Conservation (phyloP, 2,797 vertebrate species). For the Anabacerthia variegaticeps region DNA sequence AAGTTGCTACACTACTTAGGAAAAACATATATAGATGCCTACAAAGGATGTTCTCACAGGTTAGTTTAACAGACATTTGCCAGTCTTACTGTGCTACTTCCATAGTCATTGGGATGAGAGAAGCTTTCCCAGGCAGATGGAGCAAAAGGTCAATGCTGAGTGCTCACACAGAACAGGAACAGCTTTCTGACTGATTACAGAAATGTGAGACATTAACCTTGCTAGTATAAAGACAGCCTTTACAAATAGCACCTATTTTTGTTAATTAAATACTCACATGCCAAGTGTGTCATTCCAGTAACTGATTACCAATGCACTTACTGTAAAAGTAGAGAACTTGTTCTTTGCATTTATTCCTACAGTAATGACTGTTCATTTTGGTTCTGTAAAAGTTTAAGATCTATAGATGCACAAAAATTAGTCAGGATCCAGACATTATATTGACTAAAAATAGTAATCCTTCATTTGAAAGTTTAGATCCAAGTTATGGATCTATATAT, state of each 20-base stretch:
- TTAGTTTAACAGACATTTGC: not conserved
- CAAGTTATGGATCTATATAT: not conserved
- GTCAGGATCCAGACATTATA: not conserved
- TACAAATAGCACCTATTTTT: not conserved
- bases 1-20: not conserved
- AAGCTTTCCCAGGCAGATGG: not conserved
- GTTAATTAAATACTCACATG: not conserved
- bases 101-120: not conserved
- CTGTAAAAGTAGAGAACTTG: not conserved
- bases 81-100: not conserved
- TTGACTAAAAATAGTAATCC: not conserved
- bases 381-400: not conserved
- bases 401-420: not conserved
- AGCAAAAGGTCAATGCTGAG: not conserved
- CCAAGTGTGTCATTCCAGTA: not conserved
- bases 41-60: not conserved
- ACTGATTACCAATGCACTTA: not conserved
- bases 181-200: not conserved
- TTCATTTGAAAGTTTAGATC: not conserved
- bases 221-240: not conserved
- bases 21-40: not conserved
- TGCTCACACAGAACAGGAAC: not conserved
- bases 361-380: not conserved
- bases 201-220: not conserved
- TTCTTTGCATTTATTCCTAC: not conserved